A percentile compares a stretch with the other conserved stretches of the same genome.
Evolutionary conservation across 2,113 vertebrate species (phyloP).

Genomic region (Pitta sordida): DNA sequence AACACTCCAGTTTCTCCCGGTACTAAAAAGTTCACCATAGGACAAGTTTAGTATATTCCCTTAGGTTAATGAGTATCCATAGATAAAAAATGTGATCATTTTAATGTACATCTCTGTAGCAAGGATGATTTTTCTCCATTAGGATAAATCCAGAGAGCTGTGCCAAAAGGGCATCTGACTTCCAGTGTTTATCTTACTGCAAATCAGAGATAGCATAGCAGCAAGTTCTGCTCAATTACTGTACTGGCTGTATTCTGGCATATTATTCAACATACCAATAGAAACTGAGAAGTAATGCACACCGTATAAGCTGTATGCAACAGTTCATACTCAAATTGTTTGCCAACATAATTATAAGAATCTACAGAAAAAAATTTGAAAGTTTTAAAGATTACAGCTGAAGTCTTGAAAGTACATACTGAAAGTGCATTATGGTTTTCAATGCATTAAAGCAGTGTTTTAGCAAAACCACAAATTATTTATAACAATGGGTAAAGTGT

Average conservation of each 20-base stretch:
- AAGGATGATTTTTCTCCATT: not conserved
- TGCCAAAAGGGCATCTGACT: not conserved
- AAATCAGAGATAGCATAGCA: not conserved
- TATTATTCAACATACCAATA: not conserved
- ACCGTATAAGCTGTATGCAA: not conserved
- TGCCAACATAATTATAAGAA: not conserved
- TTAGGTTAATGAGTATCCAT: slow-evolving; percentile 5
- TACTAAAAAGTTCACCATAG: not conserved
- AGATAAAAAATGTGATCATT: not conserved
- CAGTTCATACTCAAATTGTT: not conserved
- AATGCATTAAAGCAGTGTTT: not conserved
- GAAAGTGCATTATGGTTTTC: not conserved
- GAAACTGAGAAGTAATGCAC: slow-evolving; percentile 19
- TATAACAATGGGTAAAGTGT: not conserved
- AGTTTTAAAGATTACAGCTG: not conserved
- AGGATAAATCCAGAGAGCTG: not conserved
- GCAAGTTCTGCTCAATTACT: not conserved
- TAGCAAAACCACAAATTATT: slow-evolving; percentile 22
- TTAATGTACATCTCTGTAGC: not conserved
- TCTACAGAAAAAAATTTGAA: not conserved
- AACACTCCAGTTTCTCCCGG: not conserved
- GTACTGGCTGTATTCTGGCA: not conserved
- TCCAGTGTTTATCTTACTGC: not conserved
- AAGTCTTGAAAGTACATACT: slow-evolving; percentile 22
- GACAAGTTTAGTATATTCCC: not conserved